These are phyloP conservation scores for Geotrupes spiniger DNA, from an alignment of 2,888 invertebrate genomes.

Conservation along the genomic window DNA sequence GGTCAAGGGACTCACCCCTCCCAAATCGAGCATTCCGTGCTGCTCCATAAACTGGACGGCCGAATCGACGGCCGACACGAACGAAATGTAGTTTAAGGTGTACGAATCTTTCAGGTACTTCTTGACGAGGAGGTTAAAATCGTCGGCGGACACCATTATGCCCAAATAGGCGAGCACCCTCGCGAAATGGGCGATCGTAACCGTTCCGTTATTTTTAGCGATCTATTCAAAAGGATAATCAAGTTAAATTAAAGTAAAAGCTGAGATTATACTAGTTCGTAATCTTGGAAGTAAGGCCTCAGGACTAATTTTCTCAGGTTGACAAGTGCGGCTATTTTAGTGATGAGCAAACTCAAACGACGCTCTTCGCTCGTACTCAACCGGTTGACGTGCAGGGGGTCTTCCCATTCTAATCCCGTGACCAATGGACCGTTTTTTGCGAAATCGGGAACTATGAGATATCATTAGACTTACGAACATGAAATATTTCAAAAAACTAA, in stretches of 20 bases:
- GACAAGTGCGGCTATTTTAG: slow-evolving; percentile 66
- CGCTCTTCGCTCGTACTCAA: slow-evolving; percentile 66
- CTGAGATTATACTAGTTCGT: slow-evolving; percentile 57
- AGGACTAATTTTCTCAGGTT: slow-evolving; percentile 61
- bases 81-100: slow-evolving; percentile 75
- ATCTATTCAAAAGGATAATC: slow-evolving; percentile 3
- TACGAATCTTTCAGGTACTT: slow-evolving; percentile 74
- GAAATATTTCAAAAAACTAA: slow-evolving; percentile 37
- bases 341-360: slow-evolving; percentile 64
- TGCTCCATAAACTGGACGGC: slow-evolving; percentile 60
- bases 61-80: slow-evolving; percentile 66
- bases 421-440: slow-evolving; percentile 50
- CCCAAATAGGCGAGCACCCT: slow-evolving; percentile 70
- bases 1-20: slow-evolving; percentile 51
- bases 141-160: slow-evolving; percentile 65
- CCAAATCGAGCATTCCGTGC: slow-evolving; percentile 54
- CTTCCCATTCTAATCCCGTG: slow-evolving; percentile 65
- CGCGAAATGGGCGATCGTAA: slow-evolving; percentile 75
- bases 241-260: neutral
- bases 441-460: slow-evolving; percentile 52
- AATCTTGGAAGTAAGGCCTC: slow-evolving; percentile 73
- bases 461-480: neutral
- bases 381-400: slow-evolving; percentile 64
- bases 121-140: slow-evolving; percentile 71
- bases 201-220: slow-evolving; percentile 70